phyloP scores from a whole-genome alignment of 2,113 vertebrate species.

The Psilopsiagon aurifrons region DNA sequence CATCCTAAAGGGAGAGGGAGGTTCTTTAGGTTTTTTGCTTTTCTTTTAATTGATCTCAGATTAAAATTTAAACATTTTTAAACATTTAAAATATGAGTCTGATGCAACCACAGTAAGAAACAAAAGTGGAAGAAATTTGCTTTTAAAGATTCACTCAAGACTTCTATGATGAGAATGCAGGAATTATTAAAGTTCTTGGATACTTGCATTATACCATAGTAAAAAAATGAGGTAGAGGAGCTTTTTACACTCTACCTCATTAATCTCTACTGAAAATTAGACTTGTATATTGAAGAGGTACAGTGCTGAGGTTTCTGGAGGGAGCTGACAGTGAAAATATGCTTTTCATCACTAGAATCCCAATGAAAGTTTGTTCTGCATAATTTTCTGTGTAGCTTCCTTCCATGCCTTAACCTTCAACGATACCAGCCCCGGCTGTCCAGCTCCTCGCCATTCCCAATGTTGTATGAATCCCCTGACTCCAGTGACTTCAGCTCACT shows the following conservation, averaged over 20 bases:
- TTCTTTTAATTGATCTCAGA: neutral
- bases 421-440: neutral
- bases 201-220: neutral
- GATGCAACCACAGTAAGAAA: neutral
- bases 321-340: neutral
- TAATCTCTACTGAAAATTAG: neutral
- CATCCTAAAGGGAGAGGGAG: neutral
- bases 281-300: neutral
- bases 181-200: neutral
- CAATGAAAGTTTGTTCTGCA: neutral
- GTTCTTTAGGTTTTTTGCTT: fast-evolving
- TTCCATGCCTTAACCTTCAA: neutral
- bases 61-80: neutral
- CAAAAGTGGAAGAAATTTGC: neutral
- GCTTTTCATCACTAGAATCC: neutral
- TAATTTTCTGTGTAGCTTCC: neutral
- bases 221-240: neutral
- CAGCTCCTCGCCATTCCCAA: neutral
- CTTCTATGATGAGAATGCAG: neutral
- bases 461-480: neutral
- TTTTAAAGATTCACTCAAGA: neutral
- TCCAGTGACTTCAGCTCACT: neutral
- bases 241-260: neutral
- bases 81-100: neutral
- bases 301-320: neutral